Base-by-base conservation (phyloP, 2,888 invertebrate species). In the Epinotia demarniana region DNA sequence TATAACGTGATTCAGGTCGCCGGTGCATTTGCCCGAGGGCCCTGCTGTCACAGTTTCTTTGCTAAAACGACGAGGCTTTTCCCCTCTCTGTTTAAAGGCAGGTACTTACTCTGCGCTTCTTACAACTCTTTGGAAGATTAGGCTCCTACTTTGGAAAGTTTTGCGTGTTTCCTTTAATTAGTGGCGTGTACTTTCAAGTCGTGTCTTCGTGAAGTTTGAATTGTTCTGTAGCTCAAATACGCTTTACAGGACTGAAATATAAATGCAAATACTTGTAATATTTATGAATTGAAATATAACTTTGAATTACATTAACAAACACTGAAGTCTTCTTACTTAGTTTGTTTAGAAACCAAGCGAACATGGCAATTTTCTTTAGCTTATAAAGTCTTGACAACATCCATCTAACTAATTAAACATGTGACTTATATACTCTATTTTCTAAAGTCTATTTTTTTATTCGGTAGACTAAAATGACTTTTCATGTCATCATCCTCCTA, bases 1-100 rank as follows among this genome's bases (percentile, higher is more conserved):
- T 18, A 60, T 73, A 73, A 69, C 73, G 46, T 18, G 33, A 73
- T 68, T 69, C 68, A 73, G 73, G 68, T 73, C 73, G 68, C 73
- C 60, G 43, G 66, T 67, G 55, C 67, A 68, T 73, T 68, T 73
- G 73, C 73, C 73, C 16, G 57, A 62, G 73, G 73, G 67, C 55
- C 43, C 57, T 3, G 53, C 18, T 27, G 53, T 39, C 67, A 55
- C 57, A 69, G 73, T 63, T 62, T 57, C 62, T 68, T 62, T 62
- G 23, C 43, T 73, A 39, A 61, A 61, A 49, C 61, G 61, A 53
- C 53, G 53, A 39, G 58, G 58, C 57, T 27, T 69, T 68, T 57
- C 27, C 16, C 43, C 53, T 33, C 18, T 23, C 53, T 16, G 23
- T 53, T 66, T 27, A 66, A 16, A 53, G 11, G 33, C 27, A 18